Evolutionary conservation across 2,113 vertebrate genomes (phyloP).

Genomic region (Menura novaehollandiae): DNA sequence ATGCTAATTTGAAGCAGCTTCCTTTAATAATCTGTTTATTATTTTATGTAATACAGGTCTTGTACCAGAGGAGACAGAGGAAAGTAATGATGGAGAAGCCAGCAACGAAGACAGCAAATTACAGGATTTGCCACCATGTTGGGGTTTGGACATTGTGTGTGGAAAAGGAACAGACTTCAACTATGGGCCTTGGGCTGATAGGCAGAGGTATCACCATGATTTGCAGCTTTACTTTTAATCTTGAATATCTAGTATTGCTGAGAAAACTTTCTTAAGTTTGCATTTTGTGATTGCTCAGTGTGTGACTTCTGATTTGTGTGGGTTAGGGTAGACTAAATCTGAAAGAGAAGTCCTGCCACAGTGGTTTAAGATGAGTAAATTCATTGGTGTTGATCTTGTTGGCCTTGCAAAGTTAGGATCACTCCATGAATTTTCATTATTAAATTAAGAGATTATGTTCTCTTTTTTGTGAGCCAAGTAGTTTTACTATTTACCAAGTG

Average conservation of each 20-base stretch:
- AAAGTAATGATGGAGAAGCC: conserved; percentile 81
- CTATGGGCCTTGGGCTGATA: conserved; percentile 97
- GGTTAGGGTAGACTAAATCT: not conserved
- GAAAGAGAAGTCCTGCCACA: not conserved
- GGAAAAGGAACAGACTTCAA: conserved; percentile 99
- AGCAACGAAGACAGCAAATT: conserved; percentile 87
- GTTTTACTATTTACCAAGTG: not conserved
- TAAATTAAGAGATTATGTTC: not conserved
- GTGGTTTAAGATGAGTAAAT: not conserved
- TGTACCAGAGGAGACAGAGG: conserved; percentile 88
- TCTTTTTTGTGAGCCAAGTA: not conserved
- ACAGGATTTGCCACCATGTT: conserved; percentile 95
- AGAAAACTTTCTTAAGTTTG: not conserved
- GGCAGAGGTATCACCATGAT: conserved; percentile 82
- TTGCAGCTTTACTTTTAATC: not conserved
- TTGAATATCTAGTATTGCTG: not conserved
- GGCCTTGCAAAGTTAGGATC: not conserved
- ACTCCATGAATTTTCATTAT: not conserved
- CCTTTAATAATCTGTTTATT: not conserved
- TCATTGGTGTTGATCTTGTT: not conserved
- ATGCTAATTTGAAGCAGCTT: conserved; percentile 8
- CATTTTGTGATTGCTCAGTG: not conserved
- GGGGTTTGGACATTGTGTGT: conserved; percentile 97
- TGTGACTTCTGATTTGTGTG: not conserved
- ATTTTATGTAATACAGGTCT: conserved; percentile 76